phyloP scores from a whole-genome alignment of 2,113 vertebrate species.

The Solea solea region DNA sequence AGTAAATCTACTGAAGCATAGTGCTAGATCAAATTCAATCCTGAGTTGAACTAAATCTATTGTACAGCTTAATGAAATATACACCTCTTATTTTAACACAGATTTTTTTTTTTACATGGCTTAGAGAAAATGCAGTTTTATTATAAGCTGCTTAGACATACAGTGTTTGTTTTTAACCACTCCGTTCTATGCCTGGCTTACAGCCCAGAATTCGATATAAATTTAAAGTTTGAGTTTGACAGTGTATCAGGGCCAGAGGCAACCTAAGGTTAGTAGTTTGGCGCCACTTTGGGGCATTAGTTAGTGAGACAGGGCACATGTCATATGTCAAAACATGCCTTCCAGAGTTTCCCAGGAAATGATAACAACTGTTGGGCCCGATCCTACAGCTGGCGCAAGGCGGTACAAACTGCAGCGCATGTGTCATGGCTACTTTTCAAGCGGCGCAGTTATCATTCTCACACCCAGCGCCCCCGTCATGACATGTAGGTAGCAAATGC shows the following conservation, averaged over 20 bases:
- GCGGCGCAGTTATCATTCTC: no score
- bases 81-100: not conserved
- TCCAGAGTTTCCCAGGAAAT: conserved; percentile 45
- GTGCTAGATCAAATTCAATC: not conserved
- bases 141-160: conserved; percentile 2
- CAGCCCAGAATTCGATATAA: conserved; percentile 35
- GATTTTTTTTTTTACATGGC: not conserved
- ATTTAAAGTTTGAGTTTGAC: conserved; percentile 39
- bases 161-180: not conserved
- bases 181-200: conserved; percentile 8
- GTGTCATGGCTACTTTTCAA: no score
- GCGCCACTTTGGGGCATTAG: conserved; percentile 60
- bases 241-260: conserved; percentile 45
- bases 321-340: conserved; percentile 58
- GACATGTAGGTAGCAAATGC: no score
- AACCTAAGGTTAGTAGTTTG: conserved; percentile 53
- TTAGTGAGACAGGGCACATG: conserved; percentile 49
- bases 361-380: conserved; percentile 41
- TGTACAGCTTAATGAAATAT: conserved; percentile 1
- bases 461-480: no score
- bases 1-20: not conserved
- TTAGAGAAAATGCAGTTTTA: not conserved
- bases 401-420: no score
- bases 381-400: no score
- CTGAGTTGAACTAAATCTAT: not conserved